phyloP scores from a whole-genome alignment of 2,113 vertebrate species.

The Mobula hypostoma region DNA sequence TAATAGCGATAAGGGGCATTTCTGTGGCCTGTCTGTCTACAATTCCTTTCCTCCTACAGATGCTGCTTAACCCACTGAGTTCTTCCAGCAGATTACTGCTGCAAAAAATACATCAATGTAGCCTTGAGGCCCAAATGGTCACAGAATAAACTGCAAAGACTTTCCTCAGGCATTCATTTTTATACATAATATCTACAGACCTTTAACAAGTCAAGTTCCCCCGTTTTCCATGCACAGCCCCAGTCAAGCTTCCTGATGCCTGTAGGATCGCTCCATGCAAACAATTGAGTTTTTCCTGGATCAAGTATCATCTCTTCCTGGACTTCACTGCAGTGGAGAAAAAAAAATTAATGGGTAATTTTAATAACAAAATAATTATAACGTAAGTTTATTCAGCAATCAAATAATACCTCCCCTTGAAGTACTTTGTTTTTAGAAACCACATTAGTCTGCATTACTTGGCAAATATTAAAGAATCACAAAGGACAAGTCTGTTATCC shows the following conservation, averaged over 20 bases:
- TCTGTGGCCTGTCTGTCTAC: no score
- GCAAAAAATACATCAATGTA: not conserved
- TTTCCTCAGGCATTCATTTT: not conserved
- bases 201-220: constrained; percentile 81
- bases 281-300: constrained; percentile 67
- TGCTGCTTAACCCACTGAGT: no score
- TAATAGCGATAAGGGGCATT: no score
- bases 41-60: no score
- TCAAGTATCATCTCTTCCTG: constrained; percentile 55
- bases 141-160: not conserved
- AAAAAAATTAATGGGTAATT: not conserved
- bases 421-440: not conserved
- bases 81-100: no score
- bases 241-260: constrained; percentile 68
- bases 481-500: no score
- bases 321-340: constrained; percentile 57
- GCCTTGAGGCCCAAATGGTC: not conserved
- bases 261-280: constrained; percentile 83
- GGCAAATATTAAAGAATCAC: no score
- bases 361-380: not conserved
- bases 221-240: constrained; percentile 62
- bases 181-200: constrained; percentile 48
- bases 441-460: no score
- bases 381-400: not conserved
- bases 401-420: not conserved